Percentiles rank a stretch among this genome's conserved stretches.
These are phyloP conservation scores for Nymphalis io DNA, from an alignment of 1,140 invertebrate species.

Conservation along the genomic window DNA sequence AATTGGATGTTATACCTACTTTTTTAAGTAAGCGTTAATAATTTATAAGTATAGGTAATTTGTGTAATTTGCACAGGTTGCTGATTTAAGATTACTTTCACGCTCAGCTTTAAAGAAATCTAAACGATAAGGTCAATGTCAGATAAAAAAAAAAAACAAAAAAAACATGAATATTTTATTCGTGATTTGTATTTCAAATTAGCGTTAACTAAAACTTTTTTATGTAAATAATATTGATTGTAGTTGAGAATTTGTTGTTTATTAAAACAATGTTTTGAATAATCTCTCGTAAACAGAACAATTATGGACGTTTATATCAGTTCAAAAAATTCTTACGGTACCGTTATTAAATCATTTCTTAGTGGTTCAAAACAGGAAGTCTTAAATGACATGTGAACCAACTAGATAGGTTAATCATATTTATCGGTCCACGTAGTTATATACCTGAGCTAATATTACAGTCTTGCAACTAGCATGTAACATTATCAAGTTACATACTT, in stretches of 20 bases:
- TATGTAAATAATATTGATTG: too few species aligned
- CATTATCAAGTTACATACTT: constrained; percentile 41
- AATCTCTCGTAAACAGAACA: background rate
- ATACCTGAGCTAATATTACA: constrained; percentile 34
- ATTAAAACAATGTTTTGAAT: background rate
- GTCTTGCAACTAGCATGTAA: constrained; percentile 41
- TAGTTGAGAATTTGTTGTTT: too few species aligned
- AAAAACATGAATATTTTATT: too few species aligned
- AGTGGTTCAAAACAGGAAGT: constrained; percentile 43
- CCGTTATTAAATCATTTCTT: constrained; percentile 35
- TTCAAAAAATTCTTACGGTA: constrained; percentile 16
- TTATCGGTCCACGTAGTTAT: constrained; percentile 33
- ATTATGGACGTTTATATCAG: constrained; percentile 1
- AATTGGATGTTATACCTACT: too few species aligned
- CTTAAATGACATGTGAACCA: constrained; percentile 38
- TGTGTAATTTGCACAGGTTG: constrained; percentile 14
- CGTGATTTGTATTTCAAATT: too few species aligned
- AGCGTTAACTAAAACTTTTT: too few species aligned
- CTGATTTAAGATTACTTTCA: constrained; percentile 34
- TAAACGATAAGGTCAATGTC: constrained; percentile 51
- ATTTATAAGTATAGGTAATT: background rate
- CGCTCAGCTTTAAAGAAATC: constrained; percentile 21
- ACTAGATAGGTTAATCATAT: constrained; percentile 48
- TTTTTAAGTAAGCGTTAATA: constrained; percentile 1
- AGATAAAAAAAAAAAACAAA: constrained; percentile 1